Percentiles rank a stretch among this genome's conserved stretches.
These are phyloP conservation scores for Drosophila diplacantha DNA, from an alignment of 2,888 invertebrate genomes.

Conservation along the genomic window DNA sequence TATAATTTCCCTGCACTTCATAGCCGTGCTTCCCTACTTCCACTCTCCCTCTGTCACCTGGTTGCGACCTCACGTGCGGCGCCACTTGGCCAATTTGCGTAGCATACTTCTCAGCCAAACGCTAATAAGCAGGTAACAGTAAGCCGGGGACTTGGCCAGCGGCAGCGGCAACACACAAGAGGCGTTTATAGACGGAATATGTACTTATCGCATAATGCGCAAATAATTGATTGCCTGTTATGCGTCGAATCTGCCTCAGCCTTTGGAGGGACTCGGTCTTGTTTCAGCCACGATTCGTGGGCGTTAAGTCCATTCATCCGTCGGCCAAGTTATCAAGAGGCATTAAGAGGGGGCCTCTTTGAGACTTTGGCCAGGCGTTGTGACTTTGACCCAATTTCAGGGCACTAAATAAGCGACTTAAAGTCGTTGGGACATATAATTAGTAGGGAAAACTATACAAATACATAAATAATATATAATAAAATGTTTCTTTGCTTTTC, in stretches of 20 bases:
- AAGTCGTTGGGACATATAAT: neutral
- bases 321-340: neutral
- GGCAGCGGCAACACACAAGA: constrained; percentile 13
- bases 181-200: constrained; percentile 20
- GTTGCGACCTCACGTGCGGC: constrained; percentile 35
- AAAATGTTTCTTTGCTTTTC: too few relatives aligned
- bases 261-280: neutral
- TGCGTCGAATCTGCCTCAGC: neutral
- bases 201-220: constrained; percentile 21
- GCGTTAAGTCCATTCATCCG: neutral
- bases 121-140: constrained; percentile 53
- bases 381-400: neutral
- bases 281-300: neutral
- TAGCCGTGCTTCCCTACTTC: neutral
- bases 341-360: neutral
- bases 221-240: constrained; percentile 33
- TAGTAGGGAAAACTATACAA: neutral
- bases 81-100: constrained; percentile 52
- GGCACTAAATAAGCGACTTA: neutral
- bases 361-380: neutral
- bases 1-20: constrained; percentile 21
- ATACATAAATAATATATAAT: neutral
- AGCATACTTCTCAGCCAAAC: constrained; percentile 53
- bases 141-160: constrained; percentile 1
- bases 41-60: neutral